Base-by-base conservation (phyloP, 2,113 vertebrate species). In the Gambusia holbrooki region DNA sequence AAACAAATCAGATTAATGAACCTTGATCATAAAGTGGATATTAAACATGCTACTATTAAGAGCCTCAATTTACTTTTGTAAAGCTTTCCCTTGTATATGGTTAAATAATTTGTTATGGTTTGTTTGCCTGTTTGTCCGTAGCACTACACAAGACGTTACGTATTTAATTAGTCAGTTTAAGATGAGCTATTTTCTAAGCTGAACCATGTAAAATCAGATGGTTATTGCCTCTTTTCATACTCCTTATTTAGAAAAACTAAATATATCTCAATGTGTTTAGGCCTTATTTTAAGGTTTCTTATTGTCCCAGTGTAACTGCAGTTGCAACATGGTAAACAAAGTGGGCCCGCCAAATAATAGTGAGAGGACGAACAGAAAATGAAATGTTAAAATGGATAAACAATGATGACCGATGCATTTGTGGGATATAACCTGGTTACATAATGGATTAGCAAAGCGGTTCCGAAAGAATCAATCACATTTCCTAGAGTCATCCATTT, bases 1-100 rank as follows among this genome's bases (percentile, higher is more conserved):
- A 80, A 75, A 76, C n/a, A 85, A 2, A 58, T 25, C 45, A 33
- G 5, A 4, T 11, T 62, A 48, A 62, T 1, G 13, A 32, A 42
- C 58, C 32, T 29, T 30, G 54, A 29, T 58, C 71, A 48, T 6
- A n/a, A 58, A 28, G 37, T 28, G 15, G 25, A 37, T 42, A 42
- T 0, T 25, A 25, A 45, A 12, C 32, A 60, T 15, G 27, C 8
- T 30, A 66, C 8, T 30, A 66, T 14, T 14, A 63, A 15, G 30
- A 30, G 2, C 32, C 6, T 35, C 32, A 35, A 28, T 8, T 51
- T 8, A 51, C 6, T n/a, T 58, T n/a, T 10, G 5, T n/a, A 58
- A 58, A n/a, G 8, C 2, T n/a, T 58, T 58, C 25, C 8, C 0
- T 51, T 19, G 17, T 17, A 8, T 25, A 6, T 17, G 19, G 48